Percentiles rank a stretch among this genome's conserved stretches.
Evolutionary conservation across 2,888 invertebrate species (phyloP).

Genomic region (Himalopsyche japonica): DNA sequence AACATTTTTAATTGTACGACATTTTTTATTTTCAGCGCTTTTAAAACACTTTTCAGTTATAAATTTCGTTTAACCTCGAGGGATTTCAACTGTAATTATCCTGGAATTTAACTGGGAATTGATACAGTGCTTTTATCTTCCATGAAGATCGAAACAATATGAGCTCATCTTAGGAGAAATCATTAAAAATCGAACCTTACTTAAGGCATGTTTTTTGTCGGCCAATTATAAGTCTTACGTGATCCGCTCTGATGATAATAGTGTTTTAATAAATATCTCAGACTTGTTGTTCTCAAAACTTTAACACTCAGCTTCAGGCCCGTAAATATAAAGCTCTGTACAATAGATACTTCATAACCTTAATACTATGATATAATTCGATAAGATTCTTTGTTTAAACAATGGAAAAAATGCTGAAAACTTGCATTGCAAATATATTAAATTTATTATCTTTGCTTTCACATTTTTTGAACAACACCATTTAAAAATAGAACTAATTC

Average conservation of each 20-base stretch:
- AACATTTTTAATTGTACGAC: too few relatives aligned
- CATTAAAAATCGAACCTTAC: not conserved
- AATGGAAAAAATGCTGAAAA: not conserved
- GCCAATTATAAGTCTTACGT: not conserved
- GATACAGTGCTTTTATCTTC: conserved; percentile 21
- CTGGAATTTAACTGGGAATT: conserved; percentile 40
- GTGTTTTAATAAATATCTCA: not conserved
- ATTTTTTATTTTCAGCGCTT: too few relatives aligned
- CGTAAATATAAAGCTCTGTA: too few relatives aligned
- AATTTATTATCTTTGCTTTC: too few relatives aligned
- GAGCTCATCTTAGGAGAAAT: not conserved
- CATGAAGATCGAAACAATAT: not conserved
- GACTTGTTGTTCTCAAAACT: not conserved
- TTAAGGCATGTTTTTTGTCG: not conserved
- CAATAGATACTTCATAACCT: too few relatives aligned
- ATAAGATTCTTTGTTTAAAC: too few relatives aligned
- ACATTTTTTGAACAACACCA: too few relatives aligned
- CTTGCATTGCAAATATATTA: not conserved
- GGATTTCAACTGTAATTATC: conserved; percentile 14
- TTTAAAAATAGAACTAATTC: too few relatives aligned
- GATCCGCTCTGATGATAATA: not conserved
- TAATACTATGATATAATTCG: too few relatives aligned
- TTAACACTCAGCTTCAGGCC: too few relatives aligned
- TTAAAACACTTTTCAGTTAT: too few relatives aligned
- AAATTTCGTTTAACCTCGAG: too few relatives aligned